Evolutionary conservation across 2,888 invertebrate genomes (phyloP).

Genomic region (Hedychridium roseum): DNA sequence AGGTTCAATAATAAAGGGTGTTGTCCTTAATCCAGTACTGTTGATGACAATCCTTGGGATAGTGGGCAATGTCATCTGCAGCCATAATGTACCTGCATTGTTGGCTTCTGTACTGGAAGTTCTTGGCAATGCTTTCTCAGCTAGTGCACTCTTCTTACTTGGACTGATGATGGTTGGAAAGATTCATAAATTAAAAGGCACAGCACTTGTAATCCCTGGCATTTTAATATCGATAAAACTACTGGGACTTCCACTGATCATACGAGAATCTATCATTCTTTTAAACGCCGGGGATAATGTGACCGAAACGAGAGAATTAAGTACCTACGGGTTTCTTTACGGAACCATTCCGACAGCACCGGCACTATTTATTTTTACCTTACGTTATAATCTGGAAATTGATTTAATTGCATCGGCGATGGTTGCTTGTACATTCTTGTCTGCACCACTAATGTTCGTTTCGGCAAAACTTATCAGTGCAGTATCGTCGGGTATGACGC

Average conservation of each 20-base stretch:
- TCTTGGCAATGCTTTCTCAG: constrained; percentile 89
- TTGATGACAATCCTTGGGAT: constrained; percentile 94
- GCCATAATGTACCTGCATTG: constrained; percentile 78
- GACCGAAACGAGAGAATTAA: constrained; percentile 81
- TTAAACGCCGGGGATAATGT: constrained; percentile 74
- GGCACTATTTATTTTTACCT: constrained; percentile 94
- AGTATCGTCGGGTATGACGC: constrained; percentile 64
- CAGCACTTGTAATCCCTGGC: constrained; percentile 82
- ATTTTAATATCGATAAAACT: constrained; percentile 90
- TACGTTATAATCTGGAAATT: constrained; percentile 84
- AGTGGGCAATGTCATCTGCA: constrained; percentile 80
- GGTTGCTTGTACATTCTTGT: constrained; percentile 93
- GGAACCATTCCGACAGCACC: constrained; percentile 97
- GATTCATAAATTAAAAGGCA: constrained; percentile 79
- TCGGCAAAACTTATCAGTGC: constrained; percentile 87
- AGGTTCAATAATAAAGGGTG: constrained; percentile 69
- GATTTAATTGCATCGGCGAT: constrained; percentile 93
- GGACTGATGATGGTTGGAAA: constrained; percentile 94
- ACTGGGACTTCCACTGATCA: constrained; percentile 85
- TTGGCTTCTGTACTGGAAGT: constrained; percentile 80
- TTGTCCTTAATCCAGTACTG: constrained; percentile 87
- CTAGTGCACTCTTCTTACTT: constrained; percentile 87
- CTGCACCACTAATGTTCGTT: constrained; percentile 94
- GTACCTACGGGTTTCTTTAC: constrained; percentile 93
- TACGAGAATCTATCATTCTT: constrained; percentile 84